A percentile compares a stretch with the other conserved stretches of the same genome.
phyloP scores from a whole-genome alignment of 2,113 vertebrate species.

The Myotis yumanensis region DNA sequence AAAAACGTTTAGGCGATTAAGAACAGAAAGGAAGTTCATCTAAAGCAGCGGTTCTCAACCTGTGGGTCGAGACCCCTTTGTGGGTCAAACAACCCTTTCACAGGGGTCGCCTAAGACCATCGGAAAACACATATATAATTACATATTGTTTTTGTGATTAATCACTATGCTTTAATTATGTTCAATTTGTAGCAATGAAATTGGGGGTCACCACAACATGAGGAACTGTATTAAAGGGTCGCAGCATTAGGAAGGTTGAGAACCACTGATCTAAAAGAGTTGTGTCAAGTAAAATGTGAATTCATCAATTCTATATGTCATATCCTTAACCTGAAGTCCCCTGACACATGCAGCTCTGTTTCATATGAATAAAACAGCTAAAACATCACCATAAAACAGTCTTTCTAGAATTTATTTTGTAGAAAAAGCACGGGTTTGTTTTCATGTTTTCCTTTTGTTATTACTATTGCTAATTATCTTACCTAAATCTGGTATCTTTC shows the following conservation, averaged over 20 bases:
- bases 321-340: neutral
- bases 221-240: too few species aligned
- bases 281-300: neutral
- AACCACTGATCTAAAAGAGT: neutral
- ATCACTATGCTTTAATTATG: too few species aligned
- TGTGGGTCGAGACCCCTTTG: too few species aligned
- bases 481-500: neutral
- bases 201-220: too few species aligned
- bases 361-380: neutral
- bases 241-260: too few species aligned
- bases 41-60: neutral
- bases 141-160: too few species aligned
- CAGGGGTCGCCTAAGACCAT: too few species aligned
- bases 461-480: neutral
- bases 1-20: neutral
- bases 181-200: too few species aligned
- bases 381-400: neutral
- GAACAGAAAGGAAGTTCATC: constrained; percentile 24
- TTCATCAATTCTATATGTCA: neutral
- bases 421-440: neutral
- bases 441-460: constrained; percentile 13
- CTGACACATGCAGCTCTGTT: neutral
- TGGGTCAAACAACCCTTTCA: too few species aligned
- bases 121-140: too few species aligned
- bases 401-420: neutral